Evolutionary conservation across 2,113 vertebrate genomes (phyloP), one percentile per base, ranked within the genome.

Genomic region (Tyto alba): DNA sequence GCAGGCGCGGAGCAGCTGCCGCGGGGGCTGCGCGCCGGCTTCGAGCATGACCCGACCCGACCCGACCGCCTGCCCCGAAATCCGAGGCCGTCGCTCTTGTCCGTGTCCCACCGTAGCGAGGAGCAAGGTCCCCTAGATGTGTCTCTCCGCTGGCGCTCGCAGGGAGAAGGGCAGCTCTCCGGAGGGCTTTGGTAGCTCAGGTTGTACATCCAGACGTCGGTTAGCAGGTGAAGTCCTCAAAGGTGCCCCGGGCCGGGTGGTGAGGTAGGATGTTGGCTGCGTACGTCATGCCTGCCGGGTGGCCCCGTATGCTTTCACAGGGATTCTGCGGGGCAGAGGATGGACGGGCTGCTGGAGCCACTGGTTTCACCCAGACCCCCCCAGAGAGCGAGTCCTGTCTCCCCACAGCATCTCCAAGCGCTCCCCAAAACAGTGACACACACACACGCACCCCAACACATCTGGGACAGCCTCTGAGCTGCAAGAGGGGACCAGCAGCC

Each of bases 181-280:
- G 38, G 55, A 82, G 96, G 91, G 95, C 97, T 97, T 97, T 96
- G 97, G 97, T 96, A 96, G 96, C 94, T 95, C 95, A 90, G 93
- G 95, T 90, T 97, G 97, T 95, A 97, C 97, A 97, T 97, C 96
- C 96, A 96, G 94, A 50, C 11, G 94, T 96, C 94, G 93, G 96
- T 99, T 98, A 99, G 98, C 99, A 99, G 96, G 99, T 99, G 98
- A 99, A 99, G 98, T 99, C 99, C 97, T 99, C 99, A 86, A 99
- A 99, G 94, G 99, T 99, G 95, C 99, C 98, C 98, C 99, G 98
- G 95, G 98, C 99, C 2, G 99, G 99, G 98, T 99, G 99, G 84
- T 99, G 99, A 99, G 99, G 99, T 99, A 99, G 99, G 98, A 99
- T 99, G 98, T 99, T 99, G 98, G 98, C 99, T 77, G 99, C 98